These are phyloP conservation scores for Chrysogorgia sp. DNA, from an alignment of 92 coral and sea anemone genomes.

Conservation along the genomic window DNA sequence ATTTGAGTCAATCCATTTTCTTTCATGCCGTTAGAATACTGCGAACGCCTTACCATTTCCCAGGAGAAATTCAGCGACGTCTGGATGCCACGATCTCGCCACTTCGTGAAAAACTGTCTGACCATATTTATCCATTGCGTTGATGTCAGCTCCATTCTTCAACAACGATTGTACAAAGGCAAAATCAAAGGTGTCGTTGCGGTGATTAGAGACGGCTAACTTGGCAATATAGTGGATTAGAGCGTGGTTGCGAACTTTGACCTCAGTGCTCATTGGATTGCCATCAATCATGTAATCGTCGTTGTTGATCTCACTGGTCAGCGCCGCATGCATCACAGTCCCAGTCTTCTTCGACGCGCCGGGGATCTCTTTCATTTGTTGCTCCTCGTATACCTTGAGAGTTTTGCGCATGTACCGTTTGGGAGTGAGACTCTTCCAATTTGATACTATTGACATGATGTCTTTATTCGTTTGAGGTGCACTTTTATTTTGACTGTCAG, in stretches of 20 bases:
- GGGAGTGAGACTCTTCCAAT: slow-evolving; percentile 31
- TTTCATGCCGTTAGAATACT: not conserved
- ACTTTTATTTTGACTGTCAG: too few species aligned
- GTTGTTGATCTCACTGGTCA: slow-evolving; percentile 38
- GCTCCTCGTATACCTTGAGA: slow-evolving; percentile 31
- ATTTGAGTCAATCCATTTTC: too few species aligned
- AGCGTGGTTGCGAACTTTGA: slow-evolving; percentile 49
- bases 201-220: slow-evolving; percentile 41
- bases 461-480: too few species aligned
- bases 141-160: slow-evolving; percentile 37
- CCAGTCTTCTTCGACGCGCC: slow-evolving; percentile 41
- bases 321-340: slow-evolving; percentile 40
- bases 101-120: slow-evolving; percentile 45
- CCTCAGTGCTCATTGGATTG: not conserved
- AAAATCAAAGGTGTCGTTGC: slow-evolving; percentile 41
- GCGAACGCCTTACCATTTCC: slow-evolving; percentile 12
- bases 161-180: slow-evolving; percentile 25
- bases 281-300: slow-evolving; percentile 35
- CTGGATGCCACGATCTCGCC: slow-evolving; percentile 42
- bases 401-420: slow-evolving; percentile 31
- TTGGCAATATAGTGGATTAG: slow-evolving; percentile 40
- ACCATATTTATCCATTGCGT: slow-evolving; percentile 38
- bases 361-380: slow-evolving; percentile 35
- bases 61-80: slow-evolving; percentile 31
- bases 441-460: slow-evolving; percentile 35